Evolutionary conservation across 2,113 vertebrate species (phyloP).

Genomic region (Pristiophorus japonicus): DNA sequence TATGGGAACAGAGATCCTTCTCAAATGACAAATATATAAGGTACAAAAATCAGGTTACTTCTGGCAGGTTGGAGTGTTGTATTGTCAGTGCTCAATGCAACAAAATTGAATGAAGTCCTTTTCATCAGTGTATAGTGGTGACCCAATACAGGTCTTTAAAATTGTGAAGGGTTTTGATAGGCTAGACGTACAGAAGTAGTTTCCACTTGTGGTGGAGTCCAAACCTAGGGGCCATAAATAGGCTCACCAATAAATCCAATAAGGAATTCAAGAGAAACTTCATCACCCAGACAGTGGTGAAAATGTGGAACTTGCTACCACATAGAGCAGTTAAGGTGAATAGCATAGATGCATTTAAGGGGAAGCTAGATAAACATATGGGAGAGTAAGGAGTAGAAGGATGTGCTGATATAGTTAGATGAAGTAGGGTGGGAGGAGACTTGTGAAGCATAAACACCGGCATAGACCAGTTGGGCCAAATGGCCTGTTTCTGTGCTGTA

Average conservation of each 20-base stretch:
- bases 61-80: neutral
- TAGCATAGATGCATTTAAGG: neutral
- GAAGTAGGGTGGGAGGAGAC: neutral
- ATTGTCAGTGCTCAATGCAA: neutral
- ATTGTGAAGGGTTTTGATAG: neutral
- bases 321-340: neutral
- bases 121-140: no score
- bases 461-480: neutral
- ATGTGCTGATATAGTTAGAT: neutral
- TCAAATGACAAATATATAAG: neutral
- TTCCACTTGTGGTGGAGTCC: neutral
- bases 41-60: conserved; percentile 14
- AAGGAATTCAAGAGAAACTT: neutral
- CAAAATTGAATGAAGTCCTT: neutral
- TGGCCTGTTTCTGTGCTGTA: neutral
- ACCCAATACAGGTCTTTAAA: neutral
- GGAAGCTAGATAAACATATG: neutral
- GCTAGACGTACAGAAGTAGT: neutral
- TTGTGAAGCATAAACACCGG: neutral
- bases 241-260: neutral
- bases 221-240: neutral
- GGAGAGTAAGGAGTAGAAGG: neutral
- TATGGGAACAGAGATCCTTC: neutral
- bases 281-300: neutral
- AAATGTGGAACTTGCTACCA: neutral